phyloP scores from a whole-genome alignment of 1,140 invertebrate species.

The Gryllus bimaculatus region DNA sequence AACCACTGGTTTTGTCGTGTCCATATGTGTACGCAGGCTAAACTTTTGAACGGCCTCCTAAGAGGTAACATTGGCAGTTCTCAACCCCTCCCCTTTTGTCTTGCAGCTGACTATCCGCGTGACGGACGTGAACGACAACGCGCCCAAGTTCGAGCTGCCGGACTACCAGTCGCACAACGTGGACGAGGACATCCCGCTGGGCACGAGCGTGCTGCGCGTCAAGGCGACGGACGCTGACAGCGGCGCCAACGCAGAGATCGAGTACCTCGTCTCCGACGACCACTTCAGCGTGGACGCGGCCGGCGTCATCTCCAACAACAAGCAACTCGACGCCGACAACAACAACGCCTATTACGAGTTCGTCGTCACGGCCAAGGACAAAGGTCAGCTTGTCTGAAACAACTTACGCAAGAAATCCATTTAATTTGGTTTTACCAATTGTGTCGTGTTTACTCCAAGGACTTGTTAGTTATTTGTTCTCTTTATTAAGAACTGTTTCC shows the following conservation, averaged over 20 bases:
- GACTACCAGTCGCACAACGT: slow-evolving; percentile 94
- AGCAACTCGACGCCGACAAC: slow-evolving; percentile 87
- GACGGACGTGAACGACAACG: slow-evolving; percentile 91
- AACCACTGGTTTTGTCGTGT: no score
- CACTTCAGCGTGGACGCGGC: slow-evolving; percentile 86
- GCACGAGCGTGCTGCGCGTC: slow-evolving; percentile 82
- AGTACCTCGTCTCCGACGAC: slow-evolving; percentile 84
- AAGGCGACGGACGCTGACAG: slow-evolving; percentile 89
- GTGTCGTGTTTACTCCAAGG: no score
- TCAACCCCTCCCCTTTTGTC: slow-evolving; percentile 8
- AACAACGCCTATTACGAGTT: slow-evolving; percentile 96
- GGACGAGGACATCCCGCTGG: slow-evolving; percentile 84
- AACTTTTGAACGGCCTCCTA: no score
- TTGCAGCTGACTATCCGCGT: slow-evolving; percentile 77
- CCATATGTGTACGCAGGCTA: no score
- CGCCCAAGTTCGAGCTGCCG: slow-evolving; percentile 87
- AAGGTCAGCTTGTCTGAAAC: slow-evolving; percentile 41
- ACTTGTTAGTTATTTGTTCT: no score
- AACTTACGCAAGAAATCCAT: no score
- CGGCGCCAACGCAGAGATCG: slow-evolving; percentile 86
- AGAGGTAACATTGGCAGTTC: no score
- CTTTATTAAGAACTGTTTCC: no score
- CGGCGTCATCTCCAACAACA: slow-evolving; percentile 86
- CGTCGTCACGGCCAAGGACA: slow-evolving; percentile 83
- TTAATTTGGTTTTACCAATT: no score